A percentile compares a stretch with the other conserved stretches of the same genome.
Conservation (phyloP, 2,797 vertebrate genomes). For the Orestias chungarensis region DNA sequence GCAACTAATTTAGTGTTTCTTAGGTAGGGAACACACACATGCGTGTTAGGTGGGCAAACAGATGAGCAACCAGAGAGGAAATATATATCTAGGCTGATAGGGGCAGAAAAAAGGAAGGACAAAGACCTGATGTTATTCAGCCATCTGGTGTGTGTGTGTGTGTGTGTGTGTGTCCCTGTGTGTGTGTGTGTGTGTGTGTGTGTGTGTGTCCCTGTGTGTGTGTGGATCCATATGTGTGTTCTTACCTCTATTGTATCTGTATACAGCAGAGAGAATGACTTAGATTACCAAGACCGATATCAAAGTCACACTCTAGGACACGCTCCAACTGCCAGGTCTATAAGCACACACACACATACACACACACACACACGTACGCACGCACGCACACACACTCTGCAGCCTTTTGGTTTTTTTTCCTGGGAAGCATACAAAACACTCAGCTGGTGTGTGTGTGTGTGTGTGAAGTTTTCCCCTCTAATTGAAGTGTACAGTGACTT, state of each 20-base stretch:
- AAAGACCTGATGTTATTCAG: constrained; percentile 54
- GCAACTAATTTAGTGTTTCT: constrained; percentile 14
- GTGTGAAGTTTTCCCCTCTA: constrained; percentile 50
- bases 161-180: constrained; percentile 13
- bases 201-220: constrained; percentile 15
- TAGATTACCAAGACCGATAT: constrained; percentile 76
- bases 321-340: constrained; percentile 44
- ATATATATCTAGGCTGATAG: constrained; percentile 38
- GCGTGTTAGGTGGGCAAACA: constrained; percentile 6
- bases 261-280: constrained; percentile 65
- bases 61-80: constrained; percentile 24
- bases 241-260: constrained; percentile 61
- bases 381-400: constrained; percentile 8
- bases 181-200: not conserved
- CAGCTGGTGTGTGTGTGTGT: constrained; percentile 24
- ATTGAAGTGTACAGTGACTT: constrained; percentile 70
- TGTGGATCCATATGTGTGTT: constrained; percentile 9
- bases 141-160: constrained; percentile 62
- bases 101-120: constrained; percentile 45
- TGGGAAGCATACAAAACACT: constrained; percentile 42
- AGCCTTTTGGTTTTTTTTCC: constrained; percentile 38
- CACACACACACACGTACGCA: constrained; percentile 1
- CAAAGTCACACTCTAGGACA: constrained; percentile 70
- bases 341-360: constrained; percentile 28
- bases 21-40: not conserved